phyloP scores from a whole-genome alignment of 2,888 invertebrate genomes.

The Gandaritis pyraliata region DNA sequence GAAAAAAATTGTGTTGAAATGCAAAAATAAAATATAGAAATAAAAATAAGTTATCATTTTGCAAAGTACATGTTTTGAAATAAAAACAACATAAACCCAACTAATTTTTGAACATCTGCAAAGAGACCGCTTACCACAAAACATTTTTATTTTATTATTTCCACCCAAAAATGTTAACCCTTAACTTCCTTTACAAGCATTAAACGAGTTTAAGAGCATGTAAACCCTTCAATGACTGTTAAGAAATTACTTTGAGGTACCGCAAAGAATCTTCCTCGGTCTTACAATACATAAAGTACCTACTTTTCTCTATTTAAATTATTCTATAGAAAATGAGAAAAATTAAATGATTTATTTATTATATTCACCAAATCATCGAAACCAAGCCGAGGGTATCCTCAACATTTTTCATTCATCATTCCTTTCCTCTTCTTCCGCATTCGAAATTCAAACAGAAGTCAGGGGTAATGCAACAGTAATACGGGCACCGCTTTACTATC shows the following conservation, averaged over 20 bases:
- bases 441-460: slow-evolving; percentile 59
- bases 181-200: slow-evolving; percentile 16
- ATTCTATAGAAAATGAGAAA: too few relatives aligned
- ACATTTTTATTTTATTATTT: slow-evolving; percentile 10
- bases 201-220: slow-evolving; percentile 12
- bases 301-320: too few relatives aligned
- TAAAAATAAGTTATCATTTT: too few relatives aligned
- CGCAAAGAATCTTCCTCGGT: slow-evolving; percentile 1
- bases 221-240: slow-evolving; percentile 9
- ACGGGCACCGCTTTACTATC: slow-evolving; percentile 71
- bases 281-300: too few relatives aligned
- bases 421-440: slow-evolving; percentile 23
- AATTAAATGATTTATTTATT: too few relatives aligned
- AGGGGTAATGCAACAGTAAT: slow-evolving; percentile 73
- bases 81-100: too few relatives aligned
- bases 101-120: neutral
- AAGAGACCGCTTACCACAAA: slow-evolving; percentile 19
- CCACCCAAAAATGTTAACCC: slow-evolving; percentile 7
- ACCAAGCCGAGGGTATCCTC: neutral
- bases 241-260: slow-evolving; percentile 11
- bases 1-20: too few relatives aligned
- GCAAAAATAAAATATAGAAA: too few relatives aligned
- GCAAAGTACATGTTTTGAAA: too few relatives aligned
- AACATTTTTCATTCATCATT: slow-evolving; percentile 23
- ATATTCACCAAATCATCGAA: too few relatives aligned